These are phyloP conservation scores for Hapalemur alaotrensis DNA, from an alignment of 2,797 vertebrate genomes.

Conservation along the genomic window DNA sequence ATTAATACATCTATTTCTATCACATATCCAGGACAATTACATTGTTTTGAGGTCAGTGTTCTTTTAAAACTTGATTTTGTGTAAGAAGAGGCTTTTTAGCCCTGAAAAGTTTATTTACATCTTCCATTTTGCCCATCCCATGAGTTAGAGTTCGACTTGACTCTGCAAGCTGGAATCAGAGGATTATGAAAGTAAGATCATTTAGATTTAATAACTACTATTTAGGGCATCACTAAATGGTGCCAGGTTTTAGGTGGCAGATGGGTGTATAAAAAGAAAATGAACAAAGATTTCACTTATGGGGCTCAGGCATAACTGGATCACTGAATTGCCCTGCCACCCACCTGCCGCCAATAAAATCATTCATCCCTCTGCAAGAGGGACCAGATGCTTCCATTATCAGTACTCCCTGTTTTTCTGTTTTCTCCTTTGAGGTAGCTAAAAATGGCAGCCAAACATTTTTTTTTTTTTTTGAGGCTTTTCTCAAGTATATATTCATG, in stretches of 20 bases:
- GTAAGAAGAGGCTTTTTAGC: not conserved
- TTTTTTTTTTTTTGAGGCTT: not conserved
- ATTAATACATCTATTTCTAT: not conserved
- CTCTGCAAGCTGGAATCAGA: conserved; percentile 50
- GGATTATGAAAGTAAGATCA: conserved; percentile 35
- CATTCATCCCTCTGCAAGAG: not conserved
- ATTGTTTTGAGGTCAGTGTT: not conserved
- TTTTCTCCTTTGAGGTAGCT: conserved; percentile 23
- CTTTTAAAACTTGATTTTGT: conserved; percentile 30
- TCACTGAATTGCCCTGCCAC: not conserved
- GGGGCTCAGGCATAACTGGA: not conserved
- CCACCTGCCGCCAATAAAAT: not conserved
- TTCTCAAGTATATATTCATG: not conserved
- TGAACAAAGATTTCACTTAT: conserved; percentile 34
- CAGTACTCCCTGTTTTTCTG: conserved; percentile 25
- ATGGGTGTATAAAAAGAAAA: not conserved
- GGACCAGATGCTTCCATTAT: not conserved
- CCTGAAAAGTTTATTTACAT: conserved; percentile 41
- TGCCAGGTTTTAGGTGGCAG: not conserved
- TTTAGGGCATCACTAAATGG: not conserved
- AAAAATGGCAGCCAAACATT: not conserved
- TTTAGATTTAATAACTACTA: not conserved
- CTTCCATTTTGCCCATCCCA: conserved; percentile 33
- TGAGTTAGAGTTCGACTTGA: conserved; percentile 25
- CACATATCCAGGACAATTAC: not conserved